Base-by-base conservation (phyloP, 2,113 vertebrate species). In the Salvelinus namaycush region DNA sequence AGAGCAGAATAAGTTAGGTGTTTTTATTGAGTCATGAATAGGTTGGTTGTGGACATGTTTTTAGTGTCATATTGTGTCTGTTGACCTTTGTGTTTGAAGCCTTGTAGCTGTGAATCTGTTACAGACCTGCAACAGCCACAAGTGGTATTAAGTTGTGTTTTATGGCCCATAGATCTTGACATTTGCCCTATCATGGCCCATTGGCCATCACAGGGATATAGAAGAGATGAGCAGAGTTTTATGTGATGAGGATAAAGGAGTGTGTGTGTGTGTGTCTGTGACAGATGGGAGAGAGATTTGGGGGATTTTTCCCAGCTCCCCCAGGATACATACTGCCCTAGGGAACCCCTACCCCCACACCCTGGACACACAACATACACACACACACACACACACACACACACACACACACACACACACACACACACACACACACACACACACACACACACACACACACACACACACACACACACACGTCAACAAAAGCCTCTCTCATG, bases 261-360 rank as follows among this genome's bases (percentile, higher is more conserved):
- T 59, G 72, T 77, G 68, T 39, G 39, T 39, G 27, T 27, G 27
- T 31, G 31, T 31, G 31, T 31, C 5, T 31, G 31, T 31, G 31
- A 31, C 83, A 82, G 75, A 82, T 80, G 78, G 80, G 66, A 22
- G 59, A 27, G 71, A 68, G 68, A 31, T 69, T 75, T 74, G 66
- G 54, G 27, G 51, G 51, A 70, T 79, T 82, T 51, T 73, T 13
- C 18, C 6, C 70, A 69, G 77, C 18, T 51, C 51, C 70, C 54
- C 9, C 1, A 44, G 51, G 16, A 57, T 72, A 67, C 75, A 64
- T 69, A 49, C 29, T 66, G 39, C 66, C 76, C 31, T 75, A 60
- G 29, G 65, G 22, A 57, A 62, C 57, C 57, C 48, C 34, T 6
- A 39, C 39, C 39, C 34, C 39, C 39, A 44, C 39, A 2, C 39